phyloP scores from a whole-genome alignment of 2,797 vertebrate species.

The Melanotaenia pygmaea region DNA sequence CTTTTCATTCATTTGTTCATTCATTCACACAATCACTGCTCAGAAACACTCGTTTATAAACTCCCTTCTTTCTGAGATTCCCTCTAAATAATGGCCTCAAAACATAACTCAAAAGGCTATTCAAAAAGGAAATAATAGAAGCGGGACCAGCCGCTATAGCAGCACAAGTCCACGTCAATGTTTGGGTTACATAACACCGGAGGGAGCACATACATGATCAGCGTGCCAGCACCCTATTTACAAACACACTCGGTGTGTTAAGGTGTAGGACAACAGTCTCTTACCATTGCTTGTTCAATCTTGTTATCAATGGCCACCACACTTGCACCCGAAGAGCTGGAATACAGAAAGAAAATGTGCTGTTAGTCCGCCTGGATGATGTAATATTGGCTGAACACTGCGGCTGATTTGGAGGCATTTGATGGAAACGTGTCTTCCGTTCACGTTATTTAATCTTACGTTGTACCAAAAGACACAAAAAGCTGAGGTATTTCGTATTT shows the following conservation, averaged over 20 bases:
- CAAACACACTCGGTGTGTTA: background rate
- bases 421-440: background rate
- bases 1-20: background rate
- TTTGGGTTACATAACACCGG: constrained; percentile 62
- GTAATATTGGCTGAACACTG: constrained; percentile 22
- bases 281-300: constrained; percentile 98
- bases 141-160: background rate
- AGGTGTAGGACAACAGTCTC: constrained; percentile 54
- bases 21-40: too few species aligned
- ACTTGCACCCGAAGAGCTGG: constrained; percentile 93
- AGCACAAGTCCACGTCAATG: background rate
- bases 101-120: background rate
- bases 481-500: background rate
- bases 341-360: constrained; percentile 43
- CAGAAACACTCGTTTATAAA: too few species aligned
- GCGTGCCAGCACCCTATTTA: constrained; percentile 25
- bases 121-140: background rate
- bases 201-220: constrained; percentile 18
- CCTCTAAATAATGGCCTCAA: background rate
- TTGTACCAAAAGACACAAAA: background rate
- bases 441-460: background rate
- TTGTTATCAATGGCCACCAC: constrained; percentile 99
- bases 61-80: background rate
- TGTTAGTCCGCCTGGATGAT: background rate
- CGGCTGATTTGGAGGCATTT: background rate